Base-by-base conservation (phyloP, 2,888 invertebrate genomes). In the Idaea biselata region DNA sequence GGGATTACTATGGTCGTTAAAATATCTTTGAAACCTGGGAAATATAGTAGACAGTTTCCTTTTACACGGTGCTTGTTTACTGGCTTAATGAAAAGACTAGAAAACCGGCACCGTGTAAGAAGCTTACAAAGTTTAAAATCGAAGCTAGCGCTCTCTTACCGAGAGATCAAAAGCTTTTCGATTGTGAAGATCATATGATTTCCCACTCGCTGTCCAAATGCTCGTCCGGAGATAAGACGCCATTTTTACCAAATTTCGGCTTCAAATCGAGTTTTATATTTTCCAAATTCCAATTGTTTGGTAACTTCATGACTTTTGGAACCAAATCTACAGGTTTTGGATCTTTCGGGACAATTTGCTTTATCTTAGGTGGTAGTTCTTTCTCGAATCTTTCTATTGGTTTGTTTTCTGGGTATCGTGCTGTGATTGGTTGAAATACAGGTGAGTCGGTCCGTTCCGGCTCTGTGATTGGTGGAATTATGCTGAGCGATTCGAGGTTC, bases 281-380 rank as follows among this genome's bases (percentile, higher is more conserved):
- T 62, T 91, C 90, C 58, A 94, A 81, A 73, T 94, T 94, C 94
- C 94, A 95, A 54, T 91, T 91, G 60, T 93, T 93, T 0, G 94
- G 94, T 64, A 94, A 80, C 65, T 92, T 84, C 31, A 93, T 83
- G 44, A 93, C 84, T 76, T 92, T 93, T 32, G 93, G 93, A 7
- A 93, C 86, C 64, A 91, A 77, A 62, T 92, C 88, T 53, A 77
- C 68, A 0, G 76, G 73, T 14, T 73, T 75, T 4, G 72, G 58
- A 58, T 76, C 69, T 57, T 64, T 69, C n/a, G 64, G 62, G 60
- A 73, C 68, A 58, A 58, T 58, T 11, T 63, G n/a, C 55, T 73
- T 67, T 8, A 63, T 66, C 60, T 67, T 70, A 1, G 56, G 58
- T 18, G 54, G 62, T 63, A 64, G 65, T 64, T 61, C 62, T 4